These are phyloP conservation scores for Xylocampa areola DNA, from an alignment of 2,888 invertebrate species.

Conservation along the genomic window DNA sequence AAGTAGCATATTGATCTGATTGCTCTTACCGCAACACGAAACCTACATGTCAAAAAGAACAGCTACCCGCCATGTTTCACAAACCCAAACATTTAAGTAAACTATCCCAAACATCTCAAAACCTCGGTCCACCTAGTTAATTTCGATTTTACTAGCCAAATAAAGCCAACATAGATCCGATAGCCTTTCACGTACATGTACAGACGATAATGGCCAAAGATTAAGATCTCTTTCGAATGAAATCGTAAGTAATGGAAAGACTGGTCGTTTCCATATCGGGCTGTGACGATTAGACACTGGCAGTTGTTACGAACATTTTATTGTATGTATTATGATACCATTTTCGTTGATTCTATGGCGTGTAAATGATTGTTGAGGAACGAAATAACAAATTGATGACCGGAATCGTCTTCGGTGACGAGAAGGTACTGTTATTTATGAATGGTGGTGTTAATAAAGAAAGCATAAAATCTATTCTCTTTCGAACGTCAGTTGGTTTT, in stretches of 20 bases:
- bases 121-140: slow-evolving; percentile 52
- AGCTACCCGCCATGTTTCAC: slow-evolving; percentile 21
- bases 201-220: slow-evolving; percentile 83
- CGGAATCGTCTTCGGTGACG: slow-evolving; percentile 33
- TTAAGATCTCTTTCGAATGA: slow-evolving; percentile 84
- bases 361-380: slow-evolving; percentile 30
- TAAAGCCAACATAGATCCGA: slow-evolving; percentile 76
- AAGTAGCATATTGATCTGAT: no score
- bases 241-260: slow-evolving; percentile 80
- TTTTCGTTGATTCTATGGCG: slow-evolving; percentile 34
- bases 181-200: slow-evolving; percentile 81
- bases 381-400: slow-evolving; percentile 42
- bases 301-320: slow-evolving; percentile 50
- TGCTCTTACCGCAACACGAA: slow-evolving; percentile 7
- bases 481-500: neutral
- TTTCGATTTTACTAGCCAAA: slow-evolving; percentile 80
- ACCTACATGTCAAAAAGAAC: slow-evolving; percentile 12
- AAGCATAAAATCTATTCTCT: slow-evolving; percentile 7
- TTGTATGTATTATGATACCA: slow-evolving; percentile 40
- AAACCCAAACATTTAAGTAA: slow-evolving; percentile 36
- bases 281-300: slow-evolving; percentile 63
- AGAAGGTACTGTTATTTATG: slow-evolving; percentile 34
- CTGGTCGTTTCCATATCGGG: slow-evolving; percentile 71
- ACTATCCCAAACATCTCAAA: slow-evolving; percentile 54
- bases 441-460: slow-evolving; percentile 28